Percentiles rank a stretch among this genome's conserved stretches.
Conservation (phyloP, 2,797 vertebrate genomes). For the Sus cebifrons region DNA sequence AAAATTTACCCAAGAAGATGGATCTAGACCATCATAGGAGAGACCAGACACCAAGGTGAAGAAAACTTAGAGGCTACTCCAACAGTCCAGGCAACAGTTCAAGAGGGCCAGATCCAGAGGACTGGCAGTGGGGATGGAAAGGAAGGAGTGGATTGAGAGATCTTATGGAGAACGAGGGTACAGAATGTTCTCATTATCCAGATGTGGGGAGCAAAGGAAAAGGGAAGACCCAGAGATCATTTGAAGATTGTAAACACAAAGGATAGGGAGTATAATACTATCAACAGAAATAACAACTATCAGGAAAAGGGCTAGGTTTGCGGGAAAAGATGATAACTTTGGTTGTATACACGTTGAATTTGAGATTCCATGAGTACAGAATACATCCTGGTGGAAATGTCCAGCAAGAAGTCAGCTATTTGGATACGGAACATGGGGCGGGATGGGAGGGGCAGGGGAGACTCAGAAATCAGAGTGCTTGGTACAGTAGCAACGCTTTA, state of each 20-base stretch:
- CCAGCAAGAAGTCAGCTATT: not conserved
- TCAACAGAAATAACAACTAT: not conserved
- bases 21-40: not conserved
- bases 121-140: not conserved
- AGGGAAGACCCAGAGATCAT: not conserved
- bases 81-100: not conserved
- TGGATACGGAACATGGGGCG: too few relatives aligned
- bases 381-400: not conserved
- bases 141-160: not conserved
- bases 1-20: not conserved
- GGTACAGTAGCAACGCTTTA: not conserved
- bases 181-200: not conserved
- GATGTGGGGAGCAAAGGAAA: not conserved
- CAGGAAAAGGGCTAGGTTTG: not conserved
- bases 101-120: not conserved
- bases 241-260: not conserved
- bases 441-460: too few relatives aligned
- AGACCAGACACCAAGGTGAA: not conserved
- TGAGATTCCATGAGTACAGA: not conserved
- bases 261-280: not conserved
- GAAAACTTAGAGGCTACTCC: not conserved
- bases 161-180: too few relatives aligned
- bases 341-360: not conserved
- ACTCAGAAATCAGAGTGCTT: not conserved
- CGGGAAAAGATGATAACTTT: not conserved